phyloP scores from a whole-genome alignment of 37 sponge, comb jelly and placozoan species.

The Cliona cf. orientalis region DNA sequence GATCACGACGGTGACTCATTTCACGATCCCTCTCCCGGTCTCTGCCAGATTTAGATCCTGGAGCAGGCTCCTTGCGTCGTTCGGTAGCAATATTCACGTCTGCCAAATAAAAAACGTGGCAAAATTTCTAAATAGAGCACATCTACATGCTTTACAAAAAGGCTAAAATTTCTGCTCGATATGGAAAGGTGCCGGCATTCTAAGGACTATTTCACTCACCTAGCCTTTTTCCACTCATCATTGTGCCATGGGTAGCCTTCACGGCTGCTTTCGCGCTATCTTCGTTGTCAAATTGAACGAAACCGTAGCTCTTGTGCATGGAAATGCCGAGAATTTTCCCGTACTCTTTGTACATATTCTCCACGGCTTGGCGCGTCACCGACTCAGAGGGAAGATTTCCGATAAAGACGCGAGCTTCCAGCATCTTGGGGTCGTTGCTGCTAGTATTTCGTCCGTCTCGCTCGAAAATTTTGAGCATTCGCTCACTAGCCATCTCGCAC shows the following conservation, averaged over 20 bases:
- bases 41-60: neutral
- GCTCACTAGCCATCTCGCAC: no score
- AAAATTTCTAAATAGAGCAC: constrained; percentile 16
- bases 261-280: constrained; percentile 57
- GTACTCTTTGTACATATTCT: constrained; percentile 34
- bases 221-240: constrained; percentile 29
- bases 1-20: neutral
- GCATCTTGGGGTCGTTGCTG: constrained; percentile 70
- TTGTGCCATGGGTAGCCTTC: constrained; percentile 25
- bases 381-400: constrained; percentile 65
- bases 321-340: constrained; percentile 69
- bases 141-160: no score
- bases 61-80: constrained; percentile 44
- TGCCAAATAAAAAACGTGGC: neutral
- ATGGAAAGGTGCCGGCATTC: neutral
- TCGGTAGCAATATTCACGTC: constrained; percentile 65
- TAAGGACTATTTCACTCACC: constrained; percentile 36
- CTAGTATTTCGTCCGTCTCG: constrained; percentile 59
- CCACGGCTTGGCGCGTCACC: constrained; percentile 47
- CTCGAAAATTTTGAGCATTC: constrained; percentile 16
- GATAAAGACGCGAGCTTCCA: constrained; percentile 68
- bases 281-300: constrained; percentile 75
- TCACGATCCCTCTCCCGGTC: neutral
- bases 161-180: neutral
- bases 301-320: constrained; percentile 69